Percentiles rank a stretch among this genome's conserved stretches.
Evolutionary conservation across 1,140 invertebrate genomes (phyloP).

Genomic region (Andricus grossulariae): DNA sequence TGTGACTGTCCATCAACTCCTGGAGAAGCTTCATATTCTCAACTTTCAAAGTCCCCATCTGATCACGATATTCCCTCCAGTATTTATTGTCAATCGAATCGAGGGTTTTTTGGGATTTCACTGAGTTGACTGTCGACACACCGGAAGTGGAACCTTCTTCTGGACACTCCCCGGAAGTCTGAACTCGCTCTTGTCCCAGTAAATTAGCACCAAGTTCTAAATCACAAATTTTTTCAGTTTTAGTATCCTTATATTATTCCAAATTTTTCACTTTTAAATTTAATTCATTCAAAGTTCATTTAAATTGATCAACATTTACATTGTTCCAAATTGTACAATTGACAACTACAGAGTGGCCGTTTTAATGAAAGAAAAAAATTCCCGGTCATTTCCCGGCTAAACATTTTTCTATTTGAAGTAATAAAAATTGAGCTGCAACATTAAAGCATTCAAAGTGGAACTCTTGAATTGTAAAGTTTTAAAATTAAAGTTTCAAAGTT

Average conservation of each 20-base stretch:
- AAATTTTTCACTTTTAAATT: too few species aligned
- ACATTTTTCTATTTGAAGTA: too few species aligned
- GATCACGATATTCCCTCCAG: constrained; percentile 75
- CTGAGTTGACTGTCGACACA: constrained; percentile 82
- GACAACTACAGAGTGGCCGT: too few species aligned
- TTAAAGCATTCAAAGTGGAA: too few species aligned
- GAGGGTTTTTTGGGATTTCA: constrained; percentile 78
- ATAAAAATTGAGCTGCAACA: too few species aligned
- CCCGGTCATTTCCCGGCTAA: too few species aligned
- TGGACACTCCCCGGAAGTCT: constrained; percentile 73
- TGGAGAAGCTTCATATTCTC: constrained; percentile 79
- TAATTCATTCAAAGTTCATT: too few species aligned
- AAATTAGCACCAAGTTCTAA: constrained; percentile 88
- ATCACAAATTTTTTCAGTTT: constrained; percentile 40
- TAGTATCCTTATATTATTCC: neutral
- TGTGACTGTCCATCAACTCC: constrained; percentile 83
- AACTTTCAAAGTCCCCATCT: constrained; percentile 73
- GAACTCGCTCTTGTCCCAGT: constrained; percentile 80
- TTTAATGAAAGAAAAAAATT: too few species aligned
- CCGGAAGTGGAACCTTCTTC: constrained; percentile 81
- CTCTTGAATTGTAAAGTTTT: too few species aligned
- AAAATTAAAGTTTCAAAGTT: too few species aligned
- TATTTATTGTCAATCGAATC: constrained; percentile 74
- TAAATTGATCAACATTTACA: too few species aligned
- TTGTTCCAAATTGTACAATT: too few species aligned